Base-by-base conservation (phyloP, 2,797 vertebrate species). In the Sarcophilus harrisii region DNA sequence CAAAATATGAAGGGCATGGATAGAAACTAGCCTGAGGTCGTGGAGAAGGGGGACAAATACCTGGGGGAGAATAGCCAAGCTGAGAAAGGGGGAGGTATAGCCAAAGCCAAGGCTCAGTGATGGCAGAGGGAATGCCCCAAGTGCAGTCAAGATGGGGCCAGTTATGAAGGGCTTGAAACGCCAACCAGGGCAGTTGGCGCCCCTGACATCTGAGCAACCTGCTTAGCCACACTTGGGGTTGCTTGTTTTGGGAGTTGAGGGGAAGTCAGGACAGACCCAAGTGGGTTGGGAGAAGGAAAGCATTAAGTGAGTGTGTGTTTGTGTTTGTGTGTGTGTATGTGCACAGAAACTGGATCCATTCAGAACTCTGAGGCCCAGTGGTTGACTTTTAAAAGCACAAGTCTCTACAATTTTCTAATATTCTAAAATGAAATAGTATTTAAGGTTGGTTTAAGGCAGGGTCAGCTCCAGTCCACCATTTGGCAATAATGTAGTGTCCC, bases 361-460 rank as follows among this genome's bases (percentile, higher is more conserved):
- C 16, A 28, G 8, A 73, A n/a, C n/a, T 81, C 8, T 45, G 6
- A 57, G 66, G 32, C 49, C 49, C 30, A 49, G 32, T 0, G 32
- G 60, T 12, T 12, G 45, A 91, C 14, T 62, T 27, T 81, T 90
- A n/a, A 0, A 66, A 90, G 55, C 54, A 73, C 30, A 58, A 13
- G 58, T 58, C 16, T 0, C 5, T 29, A 55, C 90, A 57, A 93
- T 49, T 94, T 95, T 91, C 54, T 92, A 8, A 95, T 54, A 55
- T 60, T 14, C n/a, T 45, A 58, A 94, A 92, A 52, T 90, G 87
- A 90, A 93, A 57, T 32, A 73, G 58, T 73, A 45, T 73, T 38
- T 87, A 4, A 60, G 24, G 59, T 13, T 3, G 11, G 18, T 73
- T 73, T 73, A 38, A 21, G 66, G 10, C 54, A 54, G 54, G 8